phyloP scores from a whole-genome alignment of 1,140 invertebrate genomes.

The Brachionus plicatilis region DNA sequence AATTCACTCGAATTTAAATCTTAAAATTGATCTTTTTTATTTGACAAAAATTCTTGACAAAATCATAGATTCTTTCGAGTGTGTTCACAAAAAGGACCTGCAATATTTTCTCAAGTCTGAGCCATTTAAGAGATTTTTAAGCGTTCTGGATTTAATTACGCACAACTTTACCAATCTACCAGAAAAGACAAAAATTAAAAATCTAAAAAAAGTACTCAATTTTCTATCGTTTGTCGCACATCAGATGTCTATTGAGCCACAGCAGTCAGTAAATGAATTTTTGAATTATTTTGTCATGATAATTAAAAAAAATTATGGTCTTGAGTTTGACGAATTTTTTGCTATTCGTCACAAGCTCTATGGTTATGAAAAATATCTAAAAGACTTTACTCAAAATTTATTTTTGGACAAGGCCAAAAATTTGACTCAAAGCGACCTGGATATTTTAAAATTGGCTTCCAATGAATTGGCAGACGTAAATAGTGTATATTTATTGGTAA shows the following conservation, averaged over 20 bases:
- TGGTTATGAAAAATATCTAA: background rate
- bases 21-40: background rate
- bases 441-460: background rate
- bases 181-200: background rate
- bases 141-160: background rate
- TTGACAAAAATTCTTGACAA: background rate
- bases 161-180: background rate
- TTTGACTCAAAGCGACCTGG: background rate
- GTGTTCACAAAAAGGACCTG: background rate
- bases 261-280: background rate
- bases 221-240: background rate
- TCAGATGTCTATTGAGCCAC: background rate
- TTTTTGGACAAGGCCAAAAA: background rate
- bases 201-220: background rate
- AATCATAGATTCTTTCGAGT: background rate
- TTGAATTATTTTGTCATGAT: background rate
- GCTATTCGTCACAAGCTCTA: background rate
- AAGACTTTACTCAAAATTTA: background rate
- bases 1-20: background rate
- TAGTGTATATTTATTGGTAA: background rate
- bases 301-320: background rate
- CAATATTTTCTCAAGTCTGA: background rate
- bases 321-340: background rate
- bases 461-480: background rate
- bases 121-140: background rate